These are phyloP conservation scores for Thryonomys swinderianus DNA, from an alignment of 2,113 vertebrate genomes.

Conservation along the genomic window DNA sequence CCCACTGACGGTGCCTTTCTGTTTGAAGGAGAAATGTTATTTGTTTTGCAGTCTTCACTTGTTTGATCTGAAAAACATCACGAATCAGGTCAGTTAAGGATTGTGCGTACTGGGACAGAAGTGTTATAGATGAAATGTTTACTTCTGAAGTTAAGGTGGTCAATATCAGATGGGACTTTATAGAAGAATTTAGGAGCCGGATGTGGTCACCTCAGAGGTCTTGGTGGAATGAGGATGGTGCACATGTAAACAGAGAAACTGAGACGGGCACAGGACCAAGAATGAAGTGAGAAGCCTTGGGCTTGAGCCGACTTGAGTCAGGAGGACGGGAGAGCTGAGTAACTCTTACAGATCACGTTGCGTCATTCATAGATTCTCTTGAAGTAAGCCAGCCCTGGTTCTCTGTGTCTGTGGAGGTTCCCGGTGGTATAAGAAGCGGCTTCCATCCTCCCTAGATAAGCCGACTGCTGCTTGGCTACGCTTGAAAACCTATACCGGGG, in stretches of 20 bases:
- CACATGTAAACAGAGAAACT: neutral
- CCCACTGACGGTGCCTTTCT: neutral
- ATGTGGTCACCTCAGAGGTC: neutral
- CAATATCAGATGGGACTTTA: neutral
- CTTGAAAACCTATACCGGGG: neutral
- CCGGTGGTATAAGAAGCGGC: neutral
- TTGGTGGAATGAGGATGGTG: neutral
- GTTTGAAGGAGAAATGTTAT: neutral
- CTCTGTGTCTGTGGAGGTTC: neutral
- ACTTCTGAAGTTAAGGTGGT: neutral
- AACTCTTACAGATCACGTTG: neutral
- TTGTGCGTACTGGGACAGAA: neutral
- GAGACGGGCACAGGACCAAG: neutral
- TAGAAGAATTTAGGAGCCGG: neutral
- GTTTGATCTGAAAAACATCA: neutral
- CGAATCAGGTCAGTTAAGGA: neutral
- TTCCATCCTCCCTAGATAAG: neutral
- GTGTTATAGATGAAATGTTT: neutral
- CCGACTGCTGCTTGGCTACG: neutral
- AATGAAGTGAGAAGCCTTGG: neutral
- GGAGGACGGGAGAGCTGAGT: neutral
- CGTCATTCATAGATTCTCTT: too few relatives aligned
- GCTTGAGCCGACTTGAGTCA: neutral
- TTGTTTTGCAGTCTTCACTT: neutral
- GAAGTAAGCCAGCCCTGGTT: neutral